phyloP scores from a whole-genome alignment of 2,888 invertebrate species.

The Drosophila lacicola region DNA sequence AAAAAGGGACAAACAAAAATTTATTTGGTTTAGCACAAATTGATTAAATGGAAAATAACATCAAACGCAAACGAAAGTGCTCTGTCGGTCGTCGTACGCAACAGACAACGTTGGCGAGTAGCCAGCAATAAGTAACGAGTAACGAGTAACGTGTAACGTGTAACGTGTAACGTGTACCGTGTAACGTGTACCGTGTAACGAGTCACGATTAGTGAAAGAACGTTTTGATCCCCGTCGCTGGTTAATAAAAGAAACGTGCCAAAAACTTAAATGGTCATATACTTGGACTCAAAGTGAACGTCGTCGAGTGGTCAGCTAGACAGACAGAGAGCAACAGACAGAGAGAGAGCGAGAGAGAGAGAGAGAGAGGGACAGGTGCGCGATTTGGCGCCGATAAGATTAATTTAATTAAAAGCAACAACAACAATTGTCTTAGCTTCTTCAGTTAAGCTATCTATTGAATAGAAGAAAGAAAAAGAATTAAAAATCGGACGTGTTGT shows the following conservation, averaged over 20 bases:
- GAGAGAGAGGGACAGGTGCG: conserved; percentile 31
- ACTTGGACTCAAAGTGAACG: conserved; percentile 14
- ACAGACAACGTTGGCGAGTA: conserved; percentile 10
- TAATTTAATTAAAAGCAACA: conserved; percentile 47
- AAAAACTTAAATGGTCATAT: conserved; percentile 24
- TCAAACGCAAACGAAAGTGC: too few species aligned
- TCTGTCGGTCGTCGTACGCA: conserved; percentile 57
- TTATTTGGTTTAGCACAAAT: too few species aligned
- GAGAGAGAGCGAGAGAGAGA: too few species aligned
- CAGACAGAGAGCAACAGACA: conserved; percentile 4
- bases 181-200: too few species aligned
- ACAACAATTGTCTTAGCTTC: conserved; percentile 25
- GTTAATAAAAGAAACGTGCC: conserved; percentile 43
- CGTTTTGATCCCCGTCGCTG: conserved; percentile 18
- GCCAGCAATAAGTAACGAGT: neutral
- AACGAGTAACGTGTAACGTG: too few species aligned
- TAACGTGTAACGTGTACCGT: too few species aligned
- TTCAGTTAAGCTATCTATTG: conserved; percentile 19
- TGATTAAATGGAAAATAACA: too few species aligned
- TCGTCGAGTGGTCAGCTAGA: conserved; percentile 30
- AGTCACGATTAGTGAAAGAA: conserved; percentile 9
- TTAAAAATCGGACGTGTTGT: conserved; percentile 12
- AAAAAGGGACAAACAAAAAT: too few species aligned
- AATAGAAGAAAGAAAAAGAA: neutral
- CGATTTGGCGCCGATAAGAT: conserved; percentile 46